Conservation (phyloP, 1,140 invertebrate genomes). For the Drosophila arizonae region DNA sequence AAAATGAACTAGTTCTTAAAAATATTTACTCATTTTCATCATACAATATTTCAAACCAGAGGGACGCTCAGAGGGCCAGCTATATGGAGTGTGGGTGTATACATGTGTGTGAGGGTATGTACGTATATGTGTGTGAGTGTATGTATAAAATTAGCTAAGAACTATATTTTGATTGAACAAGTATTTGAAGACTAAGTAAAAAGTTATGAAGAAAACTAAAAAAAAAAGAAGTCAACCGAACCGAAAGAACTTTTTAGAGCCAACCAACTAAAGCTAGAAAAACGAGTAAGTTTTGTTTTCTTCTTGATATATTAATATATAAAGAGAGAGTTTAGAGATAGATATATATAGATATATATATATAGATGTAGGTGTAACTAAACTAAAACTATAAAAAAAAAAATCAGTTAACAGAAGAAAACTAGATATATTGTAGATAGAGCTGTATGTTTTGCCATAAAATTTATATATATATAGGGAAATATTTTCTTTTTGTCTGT, state of each 20-base stretch:
- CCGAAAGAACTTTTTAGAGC: slow-evolving; percentile 4
- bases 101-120: not conserved
- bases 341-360: not conserved
- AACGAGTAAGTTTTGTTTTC: slow-evolving; percentile 4
- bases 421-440: slow-evolving; percentile 29
- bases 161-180: slow-evolving; percentile 57
- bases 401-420: slow-evolving; percentile 8
- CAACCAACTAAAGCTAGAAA: slow-evolving; percentile 33
- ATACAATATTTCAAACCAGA: no score
- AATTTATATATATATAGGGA: not conserved
- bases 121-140: slow-evolving; percentile 9
- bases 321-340: not conserved
- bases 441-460: slow-evolving; percentile 26
- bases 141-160: slow-evolving; percentile 33
- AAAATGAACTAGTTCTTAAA: no score
- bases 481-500: slow-evolving; percentile 7
- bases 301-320: slow-evolving; percentile 15
- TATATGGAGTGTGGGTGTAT: not conserved
- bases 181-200: slow-evolving; percentile 3
- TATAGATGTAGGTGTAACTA: slow-evolving; percentile 23
- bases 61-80: no score
- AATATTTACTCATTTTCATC: no score
- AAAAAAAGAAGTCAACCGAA: slow-evolving; percentile 23
- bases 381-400: slow-evolving; percentile 35
- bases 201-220: slow-evolving; percentile 17